Evolutionary conservation across 1,140 invertebrate genomes (phyloP).

Genomic region (Pseudomyrmex concolor): DNA sequence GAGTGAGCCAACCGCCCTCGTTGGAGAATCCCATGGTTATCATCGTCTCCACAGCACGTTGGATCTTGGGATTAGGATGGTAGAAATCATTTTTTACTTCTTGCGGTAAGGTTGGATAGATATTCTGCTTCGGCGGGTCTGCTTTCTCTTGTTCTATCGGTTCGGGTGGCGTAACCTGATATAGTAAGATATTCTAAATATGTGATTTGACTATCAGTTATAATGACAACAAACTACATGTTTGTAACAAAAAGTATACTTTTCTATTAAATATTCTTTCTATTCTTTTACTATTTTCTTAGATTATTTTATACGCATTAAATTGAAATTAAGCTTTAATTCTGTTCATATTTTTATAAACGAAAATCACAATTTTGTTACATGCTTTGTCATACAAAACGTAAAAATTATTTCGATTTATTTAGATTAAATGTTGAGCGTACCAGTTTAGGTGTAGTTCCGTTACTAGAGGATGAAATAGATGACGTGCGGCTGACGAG

Average conservation of each 20-base stretch:
- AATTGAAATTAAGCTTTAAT: no score
- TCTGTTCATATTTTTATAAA: no score
- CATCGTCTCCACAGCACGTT: constrained; percentile 88
- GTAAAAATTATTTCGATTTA: neutral
- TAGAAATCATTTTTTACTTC: constrained; percentile 52
- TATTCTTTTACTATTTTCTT: no score
- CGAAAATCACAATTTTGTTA: neutral
- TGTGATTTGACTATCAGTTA: neutral
- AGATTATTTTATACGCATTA: no score
- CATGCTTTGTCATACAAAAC: neutral
- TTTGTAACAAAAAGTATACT: neutral
- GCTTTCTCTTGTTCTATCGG: constrained; percentile 11
- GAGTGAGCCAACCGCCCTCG: constrained; percentile 88
- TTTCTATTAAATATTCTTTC: no score
- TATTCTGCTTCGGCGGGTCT: constrained; percentile 8
- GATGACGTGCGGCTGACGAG: constrained; percentile 36
- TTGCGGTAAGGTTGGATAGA: constrained; percentile 74
- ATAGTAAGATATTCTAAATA: constrained; percentile 26
- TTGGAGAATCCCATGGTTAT: constrained; percentile 93
- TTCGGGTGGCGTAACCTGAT: constrained; percentile 47
- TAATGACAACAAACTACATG: neutral
- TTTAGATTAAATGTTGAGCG: neutral
- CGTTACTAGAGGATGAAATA: constrained; percentile 32
- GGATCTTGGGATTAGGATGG: constrained; percentile 87
- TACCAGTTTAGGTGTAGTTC: constrained; percentile 54